A percentile compares a stretch with the other conserved stretches of the same genome.
Conservation (phyloP, 2,888 invertebrate genomes). For the Strigamia maritima region DNA sequence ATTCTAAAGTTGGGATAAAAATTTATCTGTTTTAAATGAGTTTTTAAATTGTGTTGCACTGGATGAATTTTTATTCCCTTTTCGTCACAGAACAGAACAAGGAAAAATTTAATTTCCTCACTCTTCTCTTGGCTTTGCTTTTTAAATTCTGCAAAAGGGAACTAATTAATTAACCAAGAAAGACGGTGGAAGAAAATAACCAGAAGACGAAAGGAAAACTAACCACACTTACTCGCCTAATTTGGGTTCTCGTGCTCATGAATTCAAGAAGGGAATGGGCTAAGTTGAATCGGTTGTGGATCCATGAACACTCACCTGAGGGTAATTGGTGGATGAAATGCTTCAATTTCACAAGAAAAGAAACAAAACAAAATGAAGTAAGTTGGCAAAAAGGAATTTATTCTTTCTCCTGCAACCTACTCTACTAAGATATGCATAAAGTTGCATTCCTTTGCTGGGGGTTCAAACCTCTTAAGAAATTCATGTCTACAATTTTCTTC, state of each 20-base stretch:
- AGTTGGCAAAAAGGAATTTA: background rate
- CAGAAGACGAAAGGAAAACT: background rate
- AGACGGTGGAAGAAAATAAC: background rate
- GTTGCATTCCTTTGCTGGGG: no score
- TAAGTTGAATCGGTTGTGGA: constrained; percentile 4
- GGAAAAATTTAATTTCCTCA: background rate
- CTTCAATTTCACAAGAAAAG: background rate
- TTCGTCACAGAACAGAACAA: background rate
- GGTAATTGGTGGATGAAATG: constrained; percentile 4
- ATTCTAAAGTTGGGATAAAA: background rate
- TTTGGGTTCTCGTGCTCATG: background rate
- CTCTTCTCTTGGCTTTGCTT: background rate
- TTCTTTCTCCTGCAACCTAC: background rate
- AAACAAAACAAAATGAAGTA: background rate
- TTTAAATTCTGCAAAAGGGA: background rate
- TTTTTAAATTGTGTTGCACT: background rate
- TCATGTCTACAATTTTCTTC: no score
- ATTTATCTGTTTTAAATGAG: background rate
- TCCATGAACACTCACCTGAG: background rate
- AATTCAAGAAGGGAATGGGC: background rate
- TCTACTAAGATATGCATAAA: background rate
- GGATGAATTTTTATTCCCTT: background rate
- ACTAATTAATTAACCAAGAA: constrained; percentile 4
- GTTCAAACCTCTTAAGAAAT: no score
- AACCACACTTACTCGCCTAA: constrained; percentile 4